phyloP scores from a whole-genome alignment of 2,797 vertebrate genomes.

The Alfaro cultratus region DNA sequence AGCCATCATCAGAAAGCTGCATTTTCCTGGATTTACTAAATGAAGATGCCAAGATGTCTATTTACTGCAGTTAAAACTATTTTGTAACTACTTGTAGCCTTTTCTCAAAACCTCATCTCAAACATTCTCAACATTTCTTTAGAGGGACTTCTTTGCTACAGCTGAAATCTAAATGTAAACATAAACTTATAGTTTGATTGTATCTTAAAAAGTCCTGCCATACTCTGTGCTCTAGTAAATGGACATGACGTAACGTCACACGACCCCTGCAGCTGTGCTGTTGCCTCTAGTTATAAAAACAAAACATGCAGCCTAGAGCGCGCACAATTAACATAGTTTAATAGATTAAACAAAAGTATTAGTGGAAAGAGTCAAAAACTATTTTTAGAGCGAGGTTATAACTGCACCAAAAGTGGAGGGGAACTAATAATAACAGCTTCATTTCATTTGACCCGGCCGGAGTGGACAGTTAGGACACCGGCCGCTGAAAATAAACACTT shows the following conservation, averaged over 20 bases:
- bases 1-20: not conserved
- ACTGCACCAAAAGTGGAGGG: not conserved
- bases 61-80: not conserved
- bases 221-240: not conserved
- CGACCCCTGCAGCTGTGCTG: not conserved
- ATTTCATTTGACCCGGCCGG: not conserved
- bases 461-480: not conserved
- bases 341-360: not conserved
- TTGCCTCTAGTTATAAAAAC: not conserved
- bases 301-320: not conserved
- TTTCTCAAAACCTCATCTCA: not conserved
- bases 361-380: not conserved
- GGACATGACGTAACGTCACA: not conserved
- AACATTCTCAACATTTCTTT: not conserved
- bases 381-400: too few relatives aligned
- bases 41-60: not conserved
- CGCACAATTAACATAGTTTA: not conserved
- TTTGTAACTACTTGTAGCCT: not conserved
- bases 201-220: not conserved
- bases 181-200: not conserved
- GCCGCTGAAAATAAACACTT: not conserved
- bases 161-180: not conserved
- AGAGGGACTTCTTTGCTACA: not conserved
- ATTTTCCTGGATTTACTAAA: not conserved
- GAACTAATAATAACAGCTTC: not conserved